A percentile compares a stretch with the other conserved stretches of the same genome.
Conservation (phyloP, 1,140 invertebrate species). For the Drosophila sucinea region DNA sequence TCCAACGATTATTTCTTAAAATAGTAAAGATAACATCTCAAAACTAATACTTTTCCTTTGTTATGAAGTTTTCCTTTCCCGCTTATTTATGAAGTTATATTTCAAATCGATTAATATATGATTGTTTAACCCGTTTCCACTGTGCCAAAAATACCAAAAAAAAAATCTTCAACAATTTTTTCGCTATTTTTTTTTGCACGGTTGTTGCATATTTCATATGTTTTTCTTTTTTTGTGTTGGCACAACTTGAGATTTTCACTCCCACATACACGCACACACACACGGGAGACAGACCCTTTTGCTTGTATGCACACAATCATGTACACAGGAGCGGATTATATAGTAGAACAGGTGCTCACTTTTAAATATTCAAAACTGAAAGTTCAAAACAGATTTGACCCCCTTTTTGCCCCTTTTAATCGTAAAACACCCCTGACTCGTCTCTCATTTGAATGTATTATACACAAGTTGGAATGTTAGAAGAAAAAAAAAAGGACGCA, state of each 20-base stretch:
- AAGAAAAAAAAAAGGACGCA: conserved; percentile 53
- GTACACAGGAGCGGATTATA: background rate
- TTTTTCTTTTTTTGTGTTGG: conserved; percentile 29
- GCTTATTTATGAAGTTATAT: too few species aligned
- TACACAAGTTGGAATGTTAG: conserved; percentile 64
- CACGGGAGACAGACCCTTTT: conserved; percentile 5
- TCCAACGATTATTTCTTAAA: too few species aligned
- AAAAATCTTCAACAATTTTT: background rate
- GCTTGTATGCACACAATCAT: background rate
- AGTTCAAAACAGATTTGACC: too few species aligned
- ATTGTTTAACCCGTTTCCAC: conserved; percentile 15
- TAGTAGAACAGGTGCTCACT: background rate
- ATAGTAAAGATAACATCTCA: too few species aligned
- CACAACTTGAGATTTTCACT: conserved; percentile 60
- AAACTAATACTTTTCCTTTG: too few species aligned
- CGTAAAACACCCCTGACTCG: background rate
- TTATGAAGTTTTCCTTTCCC: too few species aligned
- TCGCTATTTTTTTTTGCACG: conserved; percentile 14
- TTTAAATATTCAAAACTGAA: too few species aligned
- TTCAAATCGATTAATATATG: too few species aligned
- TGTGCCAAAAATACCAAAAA: conserved; percentile 25
- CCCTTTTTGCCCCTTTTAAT: background rate
- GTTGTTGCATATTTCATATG: conserved; percentile 33
- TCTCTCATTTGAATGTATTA: conserved; percentile 74
- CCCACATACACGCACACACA: conserved; percentile 23